These are phyloP conservation scores for Taphrorychus bicolor DNA, from an alignment of 2,888 invertebrate species.

Conservation along the genomic window DNA sequence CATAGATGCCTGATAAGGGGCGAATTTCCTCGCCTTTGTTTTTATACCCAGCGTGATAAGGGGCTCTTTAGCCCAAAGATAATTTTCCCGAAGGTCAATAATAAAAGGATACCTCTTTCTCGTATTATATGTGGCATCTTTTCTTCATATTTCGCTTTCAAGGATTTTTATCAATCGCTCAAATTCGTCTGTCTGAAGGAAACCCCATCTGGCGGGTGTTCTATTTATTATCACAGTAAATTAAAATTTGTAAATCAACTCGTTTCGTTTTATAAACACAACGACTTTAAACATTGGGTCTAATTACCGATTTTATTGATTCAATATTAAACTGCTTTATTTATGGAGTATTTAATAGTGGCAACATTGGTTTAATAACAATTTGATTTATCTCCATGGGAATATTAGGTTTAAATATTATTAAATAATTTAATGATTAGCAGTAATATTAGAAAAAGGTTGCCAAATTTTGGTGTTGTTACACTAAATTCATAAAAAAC, in stretches of 20 bases:
- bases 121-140: too few species aligned
- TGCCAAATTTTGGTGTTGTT: too few species aligned
- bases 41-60: background rate
- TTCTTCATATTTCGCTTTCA: too few species aligned
- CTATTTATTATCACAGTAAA: background rate
- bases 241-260: background rate
- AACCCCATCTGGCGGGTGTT: background rate
- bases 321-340: background rate
- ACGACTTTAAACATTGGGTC: background rate
- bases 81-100: background rate
- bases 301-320: background rate
- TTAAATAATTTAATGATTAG: too few species aligned
- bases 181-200: too few species aligned
- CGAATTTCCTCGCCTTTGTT: background rate
- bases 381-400: too few species aligned
- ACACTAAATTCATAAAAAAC: too few species aligned
- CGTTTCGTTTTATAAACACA: background rate
- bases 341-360: background rate
- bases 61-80: background rate
- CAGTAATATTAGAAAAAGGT: too few species aligned
- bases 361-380: background rate
- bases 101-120: background rate
- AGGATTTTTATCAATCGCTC: too few species aligned
- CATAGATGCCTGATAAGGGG: background rate
- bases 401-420: too few species aligned